Evolutionary conservation across 2,113 vertebrate genomes (phyloP).

Genomic region (human (Homo sapiens)): DNA sequence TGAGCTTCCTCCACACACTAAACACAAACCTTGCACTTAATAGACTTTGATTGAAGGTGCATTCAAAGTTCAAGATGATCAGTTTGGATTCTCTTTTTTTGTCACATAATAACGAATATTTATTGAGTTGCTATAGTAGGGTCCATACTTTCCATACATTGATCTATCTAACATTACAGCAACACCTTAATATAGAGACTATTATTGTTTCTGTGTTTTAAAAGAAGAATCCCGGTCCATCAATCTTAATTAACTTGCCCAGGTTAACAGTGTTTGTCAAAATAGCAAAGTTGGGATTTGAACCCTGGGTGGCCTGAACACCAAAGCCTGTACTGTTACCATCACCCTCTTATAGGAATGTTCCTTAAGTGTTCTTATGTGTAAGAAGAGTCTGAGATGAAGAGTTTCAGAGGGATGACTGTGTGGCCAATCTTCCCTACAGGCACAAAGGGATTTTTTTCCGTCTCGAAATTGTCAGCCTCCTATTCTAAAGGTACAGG

Average conservation of each 20-base stretch:
- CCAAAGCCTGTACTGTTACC: neutral
- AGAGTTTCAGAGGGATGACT: neutral
- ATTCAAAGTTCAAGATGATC: neutral
- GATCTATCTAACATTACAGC: neutral
- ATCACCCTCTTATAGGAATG: neutral
- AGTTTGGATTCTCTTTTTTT: neutral
- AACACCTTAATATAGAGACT: neutral
- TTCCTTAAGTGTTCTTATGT: neutral
- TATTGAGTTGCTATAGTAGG: neutral
- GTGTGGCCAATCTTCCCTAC: fast-evolving
- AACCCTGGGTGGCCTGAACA: neutral
- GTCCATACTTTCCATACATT: neutral
- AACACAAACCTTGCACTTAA: neutral
- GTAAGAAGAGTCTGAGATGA: neutral
- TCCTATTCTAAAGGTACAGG: fast-evolving
- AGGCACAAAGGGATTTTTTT: neutral
- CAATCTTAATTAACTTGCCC: neutral
- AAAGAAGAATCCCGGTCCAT: neutral
- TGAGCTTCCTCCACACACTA: neutral
- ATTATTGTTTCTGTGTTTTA: neutral
- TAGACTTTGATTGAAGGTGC: neutral
- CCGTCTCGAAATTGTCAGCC: neutral
- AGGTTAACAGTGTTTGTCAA: neutral
- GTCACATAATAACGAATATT: neutral
- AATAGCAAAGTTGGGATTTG: neutral